These are phyloP conservation scores for Epsilonema sp. DNA, from an alignment of 2,888 invertebrate species.

Conservation along the genomic window DNA sequence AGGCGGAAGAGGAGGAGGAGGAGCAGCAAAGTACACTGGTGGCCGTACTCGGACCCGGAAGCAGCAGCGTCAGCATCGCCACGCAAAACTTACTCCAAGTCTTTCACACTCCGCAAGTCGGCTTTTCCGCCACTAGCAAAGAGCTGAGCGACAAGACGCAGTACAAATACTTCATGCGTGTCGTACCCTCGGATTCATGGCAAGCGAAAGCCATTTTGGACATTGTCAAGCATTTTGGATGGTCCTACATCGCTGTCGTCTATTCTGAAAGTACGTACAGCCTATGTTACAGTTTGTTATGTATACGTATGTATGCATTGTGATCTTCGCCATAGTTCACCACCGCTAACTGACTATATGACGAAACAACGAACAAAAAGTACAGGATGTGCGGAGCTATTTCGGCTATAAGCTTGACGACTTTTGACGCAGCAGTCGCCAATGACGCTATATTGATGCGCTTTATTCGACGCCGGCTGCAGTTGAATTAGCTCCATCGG, in stretches of 20 bases:
- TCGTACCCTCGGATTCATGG: slow-evolving; percentile 55
- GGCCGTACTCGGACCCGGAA: slow-evolving; percentile 53
- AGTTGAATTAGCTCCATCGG: too few relatives aligned
- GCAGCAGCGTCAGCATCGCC: slow-evolving; percentile 47
- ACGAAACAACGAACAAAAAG: too few relatives aligned
- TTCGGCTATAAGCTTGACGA: too few relatives aligned
- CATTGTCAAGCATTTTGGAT: slow-evolving; percentile 46
- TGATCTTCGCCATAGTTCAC: too few relatives aligned
- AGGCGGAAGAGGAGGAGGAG: too few relatives aligned
- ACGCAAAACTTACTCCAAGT: slow-evolving; percentile 56
- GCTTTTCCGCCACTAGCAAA: slow-evolving; percentile 54
- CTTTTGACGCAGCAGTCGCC: too few relatives aligned
- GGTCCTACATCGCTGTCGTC: slow-evolving; percentile 56
- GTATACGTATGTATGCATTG: too few relatives aligned
- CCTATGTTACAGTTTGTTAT: too few relatives aligned
- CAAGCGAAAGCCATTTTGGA: slow-evolving; percentile 54
- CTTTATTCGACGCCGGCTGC: too few relatives aligned
- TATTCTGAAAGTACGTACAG: slow-evolving; percentile 57
- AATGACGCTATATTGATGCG: too few relatives aligned
- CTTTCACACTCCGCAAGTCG: slow-evolving; percentile 45
- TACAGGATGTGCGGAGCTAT: too few relatives aligned
- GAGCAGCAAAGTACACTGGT: slow-evolving; percentile 38
- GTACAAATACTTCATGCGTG: slow-evolving; percentile 53
- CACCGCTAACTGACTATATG: too few relatives aligned
- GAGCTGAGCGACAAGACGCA: slow-evolving; percentile 53